These are phyloP conservation scores for Eurystomus gularis DNA, from an alignment of 2,113 vertebrate species.

Conservation along the genomic window DNA sequence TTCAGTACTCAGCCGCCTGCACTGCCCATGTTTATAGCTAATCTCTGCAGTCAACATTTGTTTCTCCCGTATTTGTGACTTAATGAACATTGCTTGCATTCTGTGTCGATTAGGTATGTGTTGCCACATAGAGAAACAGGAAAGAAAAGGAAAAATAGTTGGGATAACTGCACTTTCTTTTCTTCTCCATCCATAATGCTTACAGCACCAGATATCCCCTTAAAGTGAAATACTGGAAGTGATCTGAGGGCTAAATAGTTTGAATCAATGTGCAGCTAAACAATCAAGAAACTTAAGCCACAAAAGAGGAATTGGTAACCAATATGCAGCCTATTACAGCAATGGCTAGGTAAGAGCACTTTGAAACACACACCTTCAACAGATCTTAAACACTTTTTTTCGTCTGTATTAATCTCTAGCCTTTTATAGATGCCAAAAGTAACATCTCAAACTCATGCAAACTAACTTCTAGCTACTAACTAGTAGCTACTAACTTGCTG, in stretches of 20 bases:
- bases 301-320: background rate
- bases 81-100: background rate
- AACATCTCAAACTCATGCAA: background rate
- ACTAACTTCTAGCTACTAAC: background rate
- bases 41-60: background rate
- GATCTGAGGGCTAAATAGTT: background rate
- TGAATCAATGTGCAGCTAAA: background rate
- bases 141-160: background rate
- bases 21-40: fast-evolving
- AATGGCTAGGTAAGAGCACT: background rate
- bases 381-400: background rate
- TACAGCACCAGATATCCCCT: background rate
- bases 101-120: background rate
- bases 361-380: background rate
- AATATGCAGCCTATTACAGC: background rate
- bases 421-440: background rate
- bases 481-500: background rate
- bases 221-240: background rate
- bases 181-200: background rate
- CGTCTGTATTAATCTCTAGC: background rate
- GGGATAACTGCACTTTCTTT: background rate
- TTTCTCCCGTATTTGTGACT: background rate
- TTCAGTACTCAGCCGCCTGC: background rate
- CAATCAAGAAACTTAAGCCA: background rate
- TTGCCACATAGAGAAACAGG: background rate